These are phyloP conservation scores for Coleophora flavipennella DNA, from an alignment of 2,888 invertebrate species.

Conservation along the genomic window DNA sequence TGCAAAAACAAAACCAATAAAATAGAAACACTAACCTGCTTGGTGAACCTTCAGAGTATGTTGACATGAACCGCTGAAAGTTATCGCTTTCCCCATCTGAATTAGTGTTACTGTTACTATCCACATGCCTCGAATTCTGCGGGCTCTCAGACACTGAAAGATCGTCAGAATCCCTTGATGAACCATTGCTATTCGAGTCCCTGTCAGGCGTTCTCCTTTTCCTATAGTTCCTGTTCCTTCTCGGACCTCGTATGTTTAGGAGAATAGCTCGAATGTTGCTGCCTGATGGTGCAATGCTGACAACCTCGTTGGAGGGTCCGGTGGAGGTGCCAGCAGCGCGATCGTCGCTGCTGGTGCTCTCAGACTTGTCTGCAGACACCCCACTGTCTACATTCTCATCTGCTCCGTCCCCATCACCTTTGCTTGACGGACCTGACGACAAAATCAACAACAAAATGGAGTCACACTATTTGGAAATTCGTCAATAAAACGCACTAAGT, in stretches of 20 bases:
- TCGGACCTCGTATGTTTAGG: constrained; percentile 43
- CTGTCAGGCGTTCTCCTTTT: constrained; percentile 54
- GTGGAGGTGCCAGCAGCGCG: constrained; percentile 28
- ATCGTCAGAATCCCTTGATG: constrained; percentile 58
- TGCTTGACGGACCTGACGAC: constrained; percentile 31
- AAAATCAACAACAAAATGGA: constrained; percentile 26
- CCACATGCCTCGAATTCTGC: constrained; percentile 21
- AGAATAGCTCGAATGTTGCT: constrained; percentile 49
- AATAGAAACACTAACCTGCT: constrained; percentile 34
- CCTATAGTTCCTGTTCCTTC: constrained; percentile 46
- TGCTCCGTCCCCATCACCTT: constrained; percentile 31
- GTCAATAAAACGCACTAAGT: too few species aligned
- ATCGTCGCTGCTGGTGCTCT: constrained; percentile 58
- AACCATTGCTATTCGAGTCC: constrained; percentile 49
- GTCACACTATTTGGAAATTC: constrained; percentile 13
- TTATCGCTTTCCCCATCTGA: constrained; percentile 40
- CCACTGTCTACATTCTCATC: constrained; percentile 64
- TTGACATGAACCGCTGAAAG: constrained; percentile 27
- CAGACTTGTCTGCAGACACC: constrained; percentile 61
- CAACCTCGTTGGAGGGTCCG: constrained; percentile 47
- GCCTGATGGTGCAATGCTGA: constrained; percentile 47
- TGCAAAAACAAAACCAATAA: background rate
- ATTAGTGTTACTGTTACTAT: constrained; percentile 20
- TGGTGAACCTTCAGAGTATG: constrained; percentile 31
- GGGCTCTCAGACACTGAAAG: constrained; percentile 37